A percentile compares a stretch with the other conserved stretches of the same genome.
Conservation (phyloP, 2,888 invertebrate species). For the Brachypalpus laphriformis region DNA sequence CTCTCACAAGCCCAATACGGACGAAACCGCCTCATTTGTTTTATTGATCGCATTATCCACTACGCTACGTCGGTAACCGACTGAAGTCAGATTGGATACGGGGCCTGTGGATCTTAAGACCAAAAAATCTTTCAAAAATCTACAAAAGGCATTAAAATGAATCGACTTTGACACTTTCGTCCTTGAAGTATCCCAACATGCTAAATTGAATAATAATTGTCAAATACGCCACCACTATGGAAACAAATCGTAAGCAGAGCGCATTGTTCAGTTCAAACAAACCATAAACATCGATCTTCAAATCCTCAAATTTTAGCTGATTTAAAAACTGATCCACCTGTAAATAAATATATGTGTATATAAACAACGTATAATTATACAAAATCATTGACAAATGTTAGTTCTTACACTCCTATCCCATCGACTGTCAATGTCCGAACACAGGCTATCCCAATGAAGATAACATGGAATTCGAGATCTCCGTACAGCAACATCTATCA, state of each 20-base stretch:
- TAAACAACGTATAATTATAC: too few species aligned
- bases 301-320: constrained; percentile 18
- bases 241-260: constrained; percentile 17
- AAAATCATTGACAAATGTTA: too few species aligned
- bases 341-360: not conserved
- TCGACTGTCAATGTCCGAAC: constrained; percentile 78
- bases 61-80: too few species aligned
- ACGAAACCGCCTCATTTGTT: too few species aligned
- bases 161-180: not conserved
- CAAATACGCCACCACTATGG: constrained; percentile 16
- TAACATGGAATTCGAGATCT: constrained; percentile 76
- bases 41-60: too few species aligned
- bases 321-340: constrained; percentile 40
- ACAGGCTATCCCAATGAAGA: constrained; percentile 77
- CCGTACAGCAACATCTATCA: constrained; percentile 76
- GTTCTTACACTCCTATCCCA: constrained; percentile 80
- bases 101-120: too few species aligned
- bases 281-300: constrained; percentile 43
- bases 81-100: too few species aligned
- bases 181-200: constrained; percentile 29
- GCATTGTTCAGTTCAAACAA: constrained; percentile 36
- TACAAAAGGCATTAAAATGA: too few species aligned
- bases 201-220: constrained; percentile 46
- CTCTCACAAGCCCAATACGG: too few species aligned
- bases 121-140: too few species aligned